A percentile compares a stretch with the other conserved stretches of the same genome.
Evolutionary conservation across 2,888 invertebrate genomes (phyloP).

Genomic region (Cryptocheilus praepositus): DNA sequence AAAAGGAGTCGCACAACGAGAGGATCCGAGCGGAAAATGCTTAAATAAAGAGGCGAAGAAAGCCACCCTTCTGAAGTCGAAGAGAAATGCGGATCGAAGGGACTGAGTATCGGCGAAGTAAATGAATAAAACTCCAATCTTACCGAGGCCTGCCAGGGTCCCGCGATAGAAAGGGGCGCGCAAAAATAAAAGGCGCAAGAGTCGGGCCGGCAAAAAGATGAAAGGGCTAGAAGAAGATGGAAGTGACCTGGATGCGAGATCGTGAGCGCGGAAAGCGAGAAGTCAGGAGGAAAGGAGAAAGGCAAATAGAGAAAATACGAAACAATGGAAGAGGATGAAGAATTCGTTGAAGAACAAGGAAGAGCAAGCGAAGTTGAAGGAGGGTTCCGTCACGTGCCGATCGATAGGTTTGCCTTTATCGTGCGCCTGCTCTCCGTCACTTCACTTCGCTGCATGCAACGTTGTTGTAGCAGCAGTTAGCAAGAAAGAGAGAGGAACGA

Average conservation of each 20-base stretch:
- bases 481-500: neutral
- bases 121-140: slow-evolving; percentile 54
- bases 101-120: slow-evolving; percentile 22
- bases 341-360: slow-evolving; percentile 12
- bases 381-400: slow-evolving; percentile 36
- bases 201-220: neutral
- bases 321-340: neutral
- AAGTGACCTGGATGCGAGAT: neutral
- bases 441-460: neutral
- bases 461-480: slow-evolving; percentile 16
- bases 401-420: slow-evolving; percentile 51
- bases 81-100: slow-evolving; percentile 1
- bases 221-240: neutral
- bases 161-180: neutral
- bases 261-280: neutral
- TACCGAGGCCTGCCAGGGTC: slow-evolving; percentile 16
- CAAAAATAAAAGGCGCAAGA: slow-evolving; percentile 9
- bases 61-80: neutral
- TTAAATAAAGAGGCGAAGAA: slow-evolving; percentile 30
- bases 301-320: neutral
- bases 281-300: neutral
- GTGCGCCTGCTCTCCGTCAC: slow-evolving; percentile 38
- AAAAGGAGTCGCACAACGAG: slow-evolving; percentile 11
- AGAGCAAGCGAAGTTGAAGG: slow-evolving; percentile 37
- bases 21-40: slow-evolving; percentile 27